Base-by-base conservation (phyloP, 2,888 invertebrate species). In the Linnaemya vulpina region DNA sequence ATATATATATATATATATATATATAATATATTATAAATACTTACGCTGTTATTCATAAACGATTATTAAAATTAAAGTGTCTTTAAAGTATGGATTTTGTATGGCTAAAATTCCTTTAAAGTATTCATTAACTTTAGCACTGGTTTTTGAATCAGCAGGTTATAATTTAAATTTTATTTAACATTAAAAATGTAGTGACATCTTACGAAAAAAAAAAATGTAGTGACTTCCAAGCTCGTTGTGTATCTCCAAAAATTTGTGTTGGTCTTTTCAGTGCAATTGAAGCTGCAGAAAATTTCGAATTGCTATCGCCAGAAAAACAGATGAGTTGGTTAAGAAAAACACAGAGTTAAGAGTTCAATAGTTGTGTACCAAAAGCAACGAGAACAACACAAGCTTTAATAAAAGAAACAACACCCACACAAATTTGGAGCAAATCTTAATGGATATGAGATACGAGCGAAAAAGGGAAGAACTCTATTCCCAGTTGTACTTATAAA, bases 391-490 rank as follows among this genome's bases (percentile, higher is more conserved):
- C 62, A 80, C 77, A 85, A 77, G 63, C 84, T 78, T n/a, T 55
- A 74, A 77, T 81, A 82, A 74, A 62, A 80, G 60, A 76, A 84
- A 84, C 84, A 82, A 85, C 85, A 85, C 85, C 85, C 85, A 85
- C 85, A 85, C 75, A 75, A 20, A 85, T 79, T 85, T 85, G 30
- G 78, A 85, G 85, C 82, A 81, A 53, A 62, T 68, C 25, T 43
- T 55, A 74, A 46, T 46, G 73, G 43, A 74, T 81, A 70, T 63
- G 49, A 78, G n/a, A 74, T 63, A 73, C 74, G 74, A 77, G 17
- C 20, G n/a, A 51, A 55, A 13, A 51, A 35, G 84, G 76, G 84
- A 84, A 81, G 81, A 25, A 70, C 63, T 10, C 17, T 40, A 1
- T 0, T 15, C 3, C 3, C 8, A 40, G 5, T 30, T 30, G 3